A percentile compares a stretch with the other conserved stretches of the same genome.
phyloP scores from a whole-genome alignment of 2,888 invertebrate genomes.

The Dicyrtomina minuta region DNA sequence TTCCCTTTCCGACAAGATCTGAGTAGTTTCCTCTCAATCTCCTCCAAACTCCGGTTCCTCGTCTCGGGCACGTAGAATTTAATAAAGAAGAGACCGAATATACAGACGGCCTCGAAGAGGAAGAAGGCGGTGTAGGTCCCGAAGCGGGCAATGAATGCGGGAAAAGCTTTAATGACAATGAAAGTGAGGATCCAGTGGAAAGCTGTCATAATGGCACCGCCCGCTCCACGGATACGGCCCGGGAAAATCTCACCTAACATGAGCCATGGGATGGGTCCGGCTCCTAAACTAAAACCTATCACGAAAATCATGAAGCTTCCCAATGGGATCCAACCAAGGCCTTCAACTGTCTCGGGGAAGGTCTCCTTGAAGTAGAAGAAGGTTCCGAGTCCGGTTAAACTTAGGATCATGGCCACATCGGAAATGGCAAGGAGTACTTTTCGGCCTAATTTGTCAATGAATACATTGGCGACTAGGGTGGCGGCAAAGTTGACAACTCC shows the following conservation, averaged over 20 bases:
- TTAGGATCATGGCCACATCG: conserved; percentile 73
- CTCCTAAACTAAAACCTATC: conserved; percentile 82
- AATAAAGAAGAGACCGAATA: conserved; percentile 75
- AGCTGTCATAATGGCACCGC: conserved; percentile 83
- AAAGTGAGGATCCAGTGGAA: conserved; percentile 91
- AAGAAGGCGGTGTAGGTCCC: conserved; percentile 75
- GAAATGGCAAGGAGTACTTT: conserved; percentile 85
- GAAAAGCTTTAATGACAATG: conserved; percentile 82
- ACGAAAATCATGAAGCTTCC: conserved; percentile 81
- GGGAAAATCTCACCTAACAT: conserved; percentile 93
- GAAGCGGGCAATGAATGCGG: conserved; percentile 66
- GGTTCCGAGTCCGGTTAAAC: conserved; percentile 69
- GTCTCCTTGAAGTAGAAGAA: conserved; percentile 71
- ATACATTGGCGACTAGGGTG: conserved; percentile 78
- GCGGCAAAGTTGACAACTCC: conserved; percentile 86
- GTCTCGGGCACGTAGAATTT: conserved; percentile 88
- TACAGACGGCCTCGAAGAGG: conserved; percentile 74
- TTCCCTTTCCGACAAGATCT: conserved; percentile 18
- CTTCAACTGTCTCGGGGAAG: conserved; percentile 26
- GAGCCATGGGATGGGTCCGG: conserved; percentile 77
- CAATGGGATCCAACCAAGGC: conserved; percentile 66
- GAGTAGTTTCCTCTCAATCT: conserved; percentile 77
- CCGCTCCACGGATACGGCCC: conserved; percentile 77
- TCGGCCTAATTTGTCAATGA: conserved; percentile 87
- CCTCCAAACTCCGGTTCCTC: conserved; percentile 85